Evolutionary conservation across 2,888 invertebrate genomes (phyloP).

Genomic region (Drosophila hamatofila): DNA sequence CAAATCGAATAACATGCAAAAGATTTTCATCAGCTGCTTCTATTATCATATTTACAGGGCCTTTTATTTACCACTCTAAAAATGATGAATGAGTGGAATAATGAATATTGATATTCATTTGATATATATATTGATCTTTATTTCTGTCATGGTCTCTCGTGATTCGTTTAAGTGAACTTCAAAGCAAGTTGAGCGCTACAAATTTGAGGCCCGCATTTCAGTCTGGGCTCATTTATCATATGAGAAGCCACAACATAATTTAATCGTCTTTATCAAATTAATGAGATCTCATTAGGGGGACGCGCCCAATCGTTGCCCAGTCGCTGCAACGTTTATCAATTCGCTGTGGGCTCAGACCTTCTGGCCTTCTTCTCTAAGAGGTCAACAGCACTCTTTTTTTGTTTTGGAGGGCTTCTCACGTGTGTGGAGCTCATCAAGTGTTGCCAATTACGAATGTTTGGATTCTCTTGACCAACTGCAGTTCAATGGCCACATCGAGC

Average conservation of each 20-base stretch:
- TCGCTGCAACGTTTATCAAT: slow-evolving; percentile 33
- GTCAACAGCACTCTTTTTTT: slow-evolving; percentile 14
- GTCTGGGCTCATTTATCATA: slow-evolving; percentile 49
- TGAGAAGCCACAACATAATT: slow-evolving; percentile 36
- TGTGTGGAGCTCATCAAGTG: slow-evolving; percentile 17
- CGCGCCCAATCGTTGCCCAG: slow-evolving; percentile 45
- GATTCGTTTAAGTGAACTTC: slow-evolving; percentile 31
- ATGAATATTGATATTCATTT: slow-evolving; percentile 45
- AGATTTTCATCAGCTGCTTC: slow-evolving; percentile 1
- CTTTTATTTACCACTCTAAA: background rate
- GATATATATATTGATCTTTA: background rate
- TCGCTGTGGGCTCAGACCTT: slow-evolving; percentile 18
- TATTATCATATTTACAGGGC: slow-evolving; percentile 2
- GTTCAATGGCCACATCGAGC: slow-evolving; percentile 9
- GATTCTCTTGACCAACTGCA: slow-evolving; percentile 24
- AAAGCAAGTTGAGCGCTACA: slow-evolving; percentile 17
- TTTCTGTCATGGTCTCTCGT: background rate
- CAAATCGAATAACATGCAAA: background rate
- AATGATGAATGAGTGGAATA: slow-evolving; percentile 8
- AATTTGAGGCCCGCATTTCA: slow-evolving; percentile 43
- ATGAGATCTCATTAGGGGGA: slow-evolving; percentile 62
- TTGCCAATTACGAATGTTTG: slow-evolving; percentile 31
- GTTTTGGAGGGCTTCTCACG: slow-evolving; percentile 13
- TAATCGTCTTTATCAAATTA: slow-evolving; percentile 61
- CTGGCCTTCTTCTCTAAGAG: slow-evolving; percentile 3